Conservation (phyloP, 2,797 vertebrate genomes). For the Tachyglossus aculeatus region DNA sequence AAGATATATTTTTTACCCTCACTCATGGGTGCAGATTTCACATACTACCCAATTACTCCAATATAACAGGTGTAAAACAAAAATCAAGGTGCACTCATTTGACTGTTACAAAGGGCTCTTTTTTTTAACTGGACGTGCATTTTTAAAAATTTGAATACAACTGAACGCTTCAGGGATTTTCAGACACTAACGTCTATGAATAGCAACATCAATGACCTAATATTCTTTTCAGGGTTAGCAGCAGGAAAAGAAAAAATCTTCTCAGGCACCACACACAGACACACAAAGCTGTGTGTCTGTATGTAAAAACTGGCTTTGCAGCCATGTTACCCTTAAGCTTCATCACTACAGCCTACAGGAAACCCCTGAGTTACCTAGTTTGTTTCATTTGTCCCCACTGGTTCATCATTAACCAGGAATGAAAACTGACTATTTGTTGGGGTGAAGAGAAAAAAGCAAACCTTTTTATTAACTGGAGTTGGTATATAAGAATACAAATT, state of each 20-base stretch:
- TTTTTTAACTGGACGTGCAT: constrained; percentile 8
- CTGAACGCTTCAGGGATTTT: neutral
- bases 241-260: neutral
- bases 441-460: neutral
- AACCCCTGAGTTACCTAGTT: constrained; percentile 17
- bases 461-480: neutral
- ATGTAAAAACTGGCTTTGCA: neutral
- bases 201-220: constrained; percentile 11
- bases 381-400: constrained; percentile 23
- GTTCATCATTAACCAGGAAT: constrained; percentile 16
- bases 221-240: constrained; percentile 1
- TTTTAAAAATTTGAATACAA: neutral
- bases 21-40: neutral
- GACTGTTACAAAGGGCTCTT: neutral
- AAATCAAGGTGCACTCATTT: neutral
- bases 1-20: constrained; percentile 18
- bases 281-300: neutral
- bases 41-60: neutral
- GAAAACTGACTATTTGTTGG: constrained; percentile 18
- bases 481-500: constrained; percentile 14
- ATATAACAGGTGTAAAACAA: neutral
- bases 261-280: neutral
- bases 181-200: neutral
- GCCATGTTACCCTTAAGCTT: too few relatives aligned
- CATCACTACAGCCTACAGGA: constrained; percentile 16